Evolutionary conservation across 2,113 vertebrate species (phyloP), one percentile per base, ranked within the genome.

Genomic region (Pluvialis apricaria): DNA sequence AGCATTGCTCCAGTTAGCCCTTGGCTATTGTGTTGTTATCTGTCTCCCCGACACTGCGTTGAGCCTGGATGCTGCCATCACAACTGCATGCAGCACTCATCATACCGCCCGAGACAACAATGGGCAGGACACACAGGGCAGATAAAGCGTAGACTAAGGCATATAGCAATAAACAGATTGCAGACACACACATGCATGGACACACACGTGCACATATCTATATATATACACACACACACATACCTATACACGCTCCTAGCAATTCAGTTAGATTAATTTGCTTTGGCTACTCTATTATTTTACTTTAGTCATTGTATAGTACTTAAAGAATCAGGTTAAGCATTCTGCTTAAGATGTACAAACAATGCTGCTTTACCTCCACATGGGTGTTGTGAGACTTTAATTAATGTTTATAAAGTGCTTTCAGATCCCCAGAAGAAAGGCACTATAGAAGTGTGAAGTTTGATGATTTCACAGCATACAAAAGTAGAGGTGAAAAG

Each of bases 331-430:
- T 85, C 96, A 72, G 92, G 91, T 95, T 96, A 94, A 94, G 90
- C 87, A 42, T 93, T 88, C 76, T 87, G 87, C 94, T 83, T 94
- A 83, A 87, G 91, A 62, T 60, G 81, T 16, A 81, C 92, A 96
- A 88, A 97, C 93, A 96, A 95, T 94, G 78, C 90, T 80, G 7
- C 93, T 89, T 95, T 91, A 92, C 91, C 75, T 91, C 96, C 75
- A 34, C 84, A 83, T 69, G 85, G 87, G 55, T 80, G 80, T 88
- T 84, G 83, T 82, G 91, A 95, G 96, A 94, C 81, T 96, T 96
- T 96, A 97, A 96, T 97, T 96, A 96, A 94, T 95, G 92, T 96
- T 97, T 92, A 81, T 85, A 96, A 95, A 97, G 96, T 95, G 94
- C 95, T 97, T 96, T 96, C 94, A 96, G 92, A 92, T 92, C 70